These are phyloP conservation scores for Lithobates pipiens DNA, from an alignment of 2,797 vertebrate genomes.

Conservation along the genomic window DNA sequence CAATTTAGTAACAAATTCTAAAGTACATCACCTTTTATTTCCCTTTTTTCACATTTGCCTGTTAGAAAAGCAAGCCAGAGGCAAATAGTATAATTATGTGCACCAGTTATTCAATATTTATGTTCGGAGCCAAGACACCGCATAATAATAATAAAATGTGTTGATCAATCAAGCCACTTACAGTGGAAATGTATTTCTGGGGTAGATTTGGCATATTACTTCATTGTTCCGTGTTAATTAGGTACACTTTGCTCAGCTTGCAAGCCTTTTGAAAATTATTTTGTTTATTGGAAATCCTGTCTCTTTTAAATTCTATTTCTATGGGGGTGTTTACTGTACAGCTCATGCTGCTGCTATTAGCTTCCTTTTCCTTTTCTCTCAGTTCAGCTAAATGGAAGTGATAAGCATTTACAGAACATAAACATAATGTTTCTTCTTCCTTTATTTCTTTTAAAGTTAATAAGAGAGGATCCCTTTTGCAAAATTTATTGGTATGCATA, in stretches of 20 bases:
- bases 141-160: conserved; percentile 27
- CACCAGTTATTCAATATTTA: conserved; percentile 50
- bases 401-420: conserved; percentile 57
- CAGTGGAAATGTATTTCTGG: conserved; percentile 22
- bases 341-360: conserved; percentile 18
- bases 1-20: conserved; percentile 43
- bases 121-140: conserved; percentile 40
- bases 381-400: conserved; percentile 42
- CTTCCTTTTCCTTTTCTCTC: conserved; percentile 24
- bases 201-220: background rate
- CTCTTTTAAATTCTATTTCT: conserved; percentile 48
- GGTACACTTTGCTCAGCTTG: conserved; percentile 51
- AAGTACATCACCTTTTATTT: conserved; percentile 53
- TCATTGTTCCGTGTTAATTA: conserved; percentile 56
- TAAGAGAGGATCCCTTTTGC: conserved; percentile 33
- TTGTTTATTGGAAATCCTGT: conserved; percentile 39
- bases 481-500: conserved; percentile 40
- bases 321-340: conserved; percentile 13
- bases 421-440: conserved; percentile 31
- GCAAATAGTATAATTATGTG: conserved; percentile 29
- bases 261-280: conserved; percentile 42
- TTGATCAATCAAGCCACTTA: background rate
- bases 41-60: conserved; percentile 37
- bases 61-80: conserved; percentile 46
- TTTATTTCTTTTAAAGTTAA: conserved; percentile 50